A percentile compares a stretch with the other conserved stretches of the same genome.
Evolutionary conservation across 2,797 vertebrate genomes (phyloP).

Genomic region (Anas flavirostris): DNA sequence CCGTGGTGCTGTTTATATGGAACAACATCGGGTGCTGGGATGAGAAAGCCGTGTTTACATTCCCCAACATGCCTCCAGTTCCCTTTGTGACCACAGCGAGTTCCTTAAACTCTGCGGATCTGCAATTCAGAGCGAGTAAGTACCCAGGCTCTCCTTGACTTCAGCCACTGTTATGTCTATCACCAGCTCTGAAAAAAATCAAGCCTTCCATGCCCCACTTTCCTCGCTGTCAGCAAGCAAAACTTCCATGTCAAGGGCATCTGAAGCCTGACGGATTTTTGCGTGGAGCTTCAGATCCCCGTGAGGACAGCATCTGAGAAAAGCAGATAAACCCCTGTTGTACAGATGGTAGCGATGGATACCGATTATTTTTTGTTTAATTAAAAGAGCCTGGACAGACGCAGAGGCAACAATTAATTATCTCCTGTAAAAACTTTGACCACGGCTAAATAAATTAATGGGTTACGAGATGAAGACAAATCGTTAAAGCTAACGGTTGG

Average conservation of each 20-base stretch:
- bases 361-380: background rate
- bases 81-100: background rate
- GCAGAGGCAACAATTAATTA: background rate
- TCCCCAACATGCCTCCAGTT: background rate
- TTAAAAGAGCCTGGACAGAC: background rate
- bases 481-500: background rate
- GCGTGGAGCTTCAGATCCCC: background rate
- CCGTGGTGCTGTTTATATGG: background rate
- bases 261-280: background rate
- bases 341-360: background rate
- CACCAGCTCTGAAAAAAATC: background rate
- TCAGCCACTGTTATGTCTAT: background rate
- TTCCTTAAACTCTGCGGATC: background rate
- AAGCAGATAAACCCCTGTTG: constrained; percentile 20
- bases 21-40: background rate
- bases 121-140: background rate
- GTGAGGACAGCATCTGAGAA: background rate
- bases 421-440: background rate
- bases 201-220: constrained; percentile 23
- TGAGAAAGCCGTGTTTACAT: background rate
- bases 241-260: constrained; percentile 38
- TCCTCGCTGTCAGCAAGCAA: background rate
- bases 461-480: background rate
- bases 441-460: background rate
- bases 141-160: background rate